These are phyloP conservation scores for Scylla paramamosain DNA, from an alignment of 1,140 invertebrate genomes.

Conservation along the genomic window DNA sequence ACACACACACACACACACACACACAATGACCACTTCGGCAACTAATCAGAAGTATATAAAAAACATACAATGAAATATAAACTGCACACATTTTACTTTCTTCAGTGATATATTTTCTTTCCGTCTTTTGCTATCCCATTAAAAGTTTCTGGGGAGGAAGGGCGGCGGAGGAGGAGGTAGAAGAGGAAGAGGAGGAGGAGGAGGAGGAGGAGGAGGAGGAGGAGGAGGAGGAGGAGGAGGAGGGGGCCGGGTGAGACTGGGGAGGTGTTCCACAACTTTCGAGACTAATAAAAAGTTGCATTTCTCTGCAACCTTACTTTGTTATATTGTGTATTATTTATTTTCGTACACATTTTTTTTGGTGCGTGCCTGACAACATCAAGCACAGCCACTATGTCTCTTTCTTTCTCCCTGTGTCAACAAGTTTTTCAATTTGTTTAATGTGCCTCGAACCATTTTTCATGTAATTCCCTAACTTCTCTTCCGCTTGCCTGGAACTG, in stretches of 20 bases:
- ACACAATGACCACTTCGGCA: neutral
- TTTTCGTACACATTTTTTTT: neutral
- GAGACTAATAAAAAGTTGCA: neutral
- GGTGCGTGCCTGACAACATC: neutral
- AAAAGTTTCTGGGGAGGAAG: neutral
- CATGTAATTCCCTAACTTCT: neutral
- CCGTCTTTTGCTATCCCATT: neutral
- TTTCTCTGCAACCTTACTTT: constrained; percentile 10
- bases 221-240: neutral
- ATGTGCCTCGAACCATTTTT: neutral
- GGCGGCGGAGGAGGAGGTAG: neutral
- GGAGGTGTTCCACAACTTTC: neutral
- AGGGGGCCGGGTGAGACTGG: neutral
- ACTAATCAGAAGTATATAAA: neutral
- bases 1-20: too few species aligned
- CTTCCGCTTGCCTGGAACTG: neutral
- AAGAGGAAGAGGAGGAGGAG: too few species aligned
- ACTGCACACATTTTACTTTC: neutral
- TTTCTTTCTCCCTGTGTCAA: neutral
- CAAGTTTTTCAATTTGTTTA: constrained; percentile 16
- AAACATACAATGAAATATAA: neutral
- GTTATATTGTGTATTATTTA: neutral
- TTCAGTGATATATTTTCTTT: constrained; percentile 25
- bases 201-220: neutral
- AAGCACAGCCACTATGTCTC: neutral